A percentile compares a stretch with the other conserved stretches of the same genome.
phyloP scores from a whole-genome alignment of 1,140 invertebrate genomes.

The Zaprionus capensis region DNA sequence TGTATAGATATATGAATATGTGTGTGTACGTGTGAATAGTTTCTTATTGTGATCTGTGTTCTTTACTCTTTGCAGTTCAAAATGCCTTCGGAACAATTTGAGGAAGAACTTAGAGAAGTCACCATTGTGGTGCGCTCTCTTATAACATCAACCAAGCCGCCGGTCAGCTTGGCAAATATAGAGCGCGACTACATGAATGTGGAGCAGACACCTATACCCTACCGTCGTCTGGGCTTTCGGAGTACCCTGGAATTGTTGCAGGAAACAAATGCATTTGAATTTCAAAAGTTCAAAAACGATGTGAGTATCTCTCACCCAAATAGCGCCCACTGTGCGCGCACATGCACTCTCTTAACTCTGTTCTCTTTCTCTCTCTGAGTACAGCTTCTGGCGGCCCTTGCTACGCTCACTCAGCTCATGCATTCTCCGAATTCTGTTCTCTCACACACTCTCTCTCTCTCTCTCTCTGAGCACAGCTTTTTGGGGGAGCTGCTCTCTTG shows the following conservation, averaged over 20 bases:
- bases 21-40: constrained; percentile 9
- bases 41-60: constrained; percentile 14
- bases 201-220: constrained; percentile 60
- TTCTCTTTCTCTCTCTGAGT: background rate
- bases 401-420: background rate
- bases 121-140: constrained; percentile 66
- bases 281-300: constrained; percentile 40
- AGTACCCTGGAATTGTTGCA: constrained; percentile 48
- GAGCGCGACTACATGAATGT: constrained; percentile 56
- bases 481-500: constrained; percentile 12
- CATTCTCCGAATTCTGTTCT: background rate
- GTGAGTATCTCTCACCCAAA: constrained; percentile 50
- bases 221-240: constrained; percentile 47
- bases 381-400: too few relatives aligned
- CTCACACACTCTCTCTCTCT: constrained; percentile 1
- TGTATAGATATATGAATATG: background rate
- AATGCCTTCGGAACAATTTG: constrained; percentile 25
- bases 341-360: background rate
- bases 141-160: constrained; percentile 67
- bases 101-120: constrained; percentile 39
- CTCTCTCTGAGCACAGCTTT: constrained; percentile 47
- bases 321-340: constrained; percentile 18
- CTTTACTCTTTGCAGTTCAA: constrained; percentile 15
- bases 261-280: constrained; percentile 58
- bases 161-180: constrained; percentile 50